Conservation (phyloP, 2,797 vertebrate genomes). For the Sebastes umbrosus region DNA sequence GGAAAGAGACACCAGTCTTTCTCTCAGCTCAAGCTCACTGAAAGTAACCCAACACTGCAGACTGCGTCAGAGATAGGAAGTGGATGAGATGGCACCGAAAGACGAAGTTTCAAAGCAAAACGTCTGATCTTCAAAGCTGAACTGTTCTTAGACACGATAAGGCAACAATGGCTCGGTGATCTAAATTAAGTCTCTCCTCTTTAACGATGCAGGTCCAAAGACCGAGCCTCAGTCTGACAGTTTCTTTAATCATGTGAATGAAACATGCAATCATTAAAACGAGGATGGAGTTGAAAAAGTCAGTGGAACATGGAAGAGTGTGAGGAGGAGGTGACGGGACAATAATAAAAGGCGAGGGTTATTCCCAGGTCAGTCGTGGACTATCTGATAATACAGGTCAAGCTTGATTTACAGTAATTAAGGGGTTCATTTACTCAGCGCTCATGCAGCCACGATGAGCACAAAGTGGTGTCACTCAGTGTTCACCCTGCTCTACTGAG, state of each 20-base stretch:
- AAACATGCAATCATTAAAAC: slow-evolving; percentile 17
- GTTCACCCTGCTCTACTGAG: not conserved
- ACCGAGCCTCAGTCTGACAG: not conserved
- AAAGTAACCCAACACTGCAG: slow-evolving; percentile 48
- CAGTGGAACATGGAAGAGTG: not conserved
- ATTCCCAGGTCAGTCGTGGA: not conserved
- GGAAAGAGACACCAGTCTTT: slow-evolving; percentile 36
- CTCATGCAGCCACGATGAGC: not conserved
- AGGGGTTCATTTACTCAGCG: not conserved
- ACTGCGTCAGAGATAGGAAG: slow-evolving; percentile 35
- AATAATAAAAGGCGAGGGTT: not conserved
- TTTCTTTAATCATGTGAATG: not conserved
- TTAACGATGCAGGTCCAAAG: not conserved
- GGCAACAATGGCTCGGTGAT: not conserved
- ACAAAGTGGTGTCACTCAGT: not conserved
- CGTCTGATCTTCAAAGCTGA: slow-evolving; percentile 31
- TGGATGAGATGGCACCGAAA: slow-evolving; percentile 20
- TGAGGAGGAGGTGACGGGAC: not conserved
- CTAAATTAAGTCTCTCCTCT: not conserved
- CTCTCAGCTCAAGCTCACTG: slow-evolving; percentile 31
- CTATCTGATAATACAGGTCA: not conserved
- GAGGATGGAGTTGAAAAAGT: not conserved
- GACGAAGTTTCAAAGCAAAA: slow-evolving; percentile 28
- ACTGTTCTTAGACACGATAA: not conserved
- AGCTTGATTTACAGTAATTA: slow-evolving; percentile 5